These are phyloP conservation scores for Ciconia boyciana DNA, from an alignment of 2,113 vertebrate genomes.

Conservation along the genomic window DNA sequence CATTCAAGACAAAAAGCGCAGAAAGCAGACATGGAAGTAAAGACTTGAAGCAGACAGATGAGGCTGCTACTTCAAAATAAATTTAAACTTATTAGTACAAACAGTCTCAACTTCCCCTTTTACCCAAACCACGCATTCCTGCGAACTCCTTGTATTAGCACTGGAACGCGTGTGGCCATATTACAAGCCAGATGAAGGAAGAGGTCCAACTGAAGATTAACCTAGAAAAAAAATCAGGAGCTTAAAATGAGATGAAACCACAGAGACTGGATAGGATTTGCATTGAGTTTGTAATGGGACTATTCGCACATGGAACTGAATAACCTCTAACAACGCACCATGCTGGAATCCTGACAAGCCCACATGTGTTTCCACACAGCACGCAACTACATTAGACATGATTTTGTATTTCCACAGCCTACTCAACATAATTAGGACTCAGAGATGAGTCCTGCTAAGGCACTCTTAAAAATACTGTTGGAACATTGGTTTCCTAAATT, in stretches of 20 bases:
- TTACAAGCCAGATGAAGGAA: neutral
- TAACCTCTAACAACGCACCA: neutral
- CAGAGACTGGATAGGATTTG: neutral
- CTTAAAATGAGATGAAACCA: neutral
- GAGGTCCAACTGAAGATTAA: neutral
- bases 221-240: neutral
- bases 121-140: neutral
- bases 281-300: neutral
- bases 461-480: neutral
- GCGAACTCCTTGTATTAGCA: neutral
- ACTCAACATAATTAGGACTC: neutral
- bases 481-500: neutral
- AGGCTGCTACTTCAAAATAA: neutral
- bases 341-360: neutral
- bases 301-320: neutral
- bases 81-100: neutral
- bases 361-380: neutral
- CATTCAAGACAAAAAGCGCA: neutral
- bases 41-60: neutral
- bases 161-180: neutral
- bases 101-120: neutral
- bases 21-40: neutral
- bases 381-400: accelerated
- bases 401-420: neutral
- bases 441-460: neutral